Conservation (phyloP, 1,140 invertebrate genomes). For the Heterodera schachtii region DNA sequence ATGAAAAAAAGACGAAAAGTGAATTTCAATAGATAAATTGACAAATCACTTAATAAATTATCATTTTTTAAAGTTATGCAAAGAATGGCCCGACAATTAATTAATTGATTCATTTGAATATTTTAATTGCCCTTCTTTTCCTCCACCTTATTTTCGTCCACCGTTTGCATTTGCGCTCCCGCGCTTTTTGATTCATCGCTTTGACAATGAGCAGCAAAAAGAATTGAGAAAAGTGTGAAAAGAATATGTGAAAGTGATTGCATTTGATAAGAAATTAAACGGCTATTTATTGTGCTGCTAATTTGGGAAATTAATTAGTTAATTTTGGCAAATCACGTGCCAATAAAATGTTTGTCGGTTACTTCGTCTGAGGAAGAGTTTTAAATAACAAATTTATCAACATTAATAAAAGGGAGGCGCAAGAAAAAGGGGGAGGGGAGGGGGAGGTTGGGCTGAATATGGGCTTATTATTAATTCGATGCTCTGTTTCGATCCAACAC, state of each 20-base stretch:
- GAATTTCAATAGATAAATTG: not conserved
- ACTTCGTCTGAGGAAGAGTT: too few species aligned
- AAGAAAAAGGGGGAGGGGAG: too few species aligned
- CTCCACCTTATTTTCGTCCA: not conserved
- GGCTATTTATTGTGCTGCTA: too few species aligned
- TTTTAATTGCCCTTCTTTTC: not conserved
- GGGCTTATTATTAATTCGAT: too few species aligned
- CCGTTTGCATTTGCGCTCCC: not conserved
- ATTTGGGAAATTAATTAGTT: too few species aligned
- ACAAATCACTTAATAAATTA: not conserved
- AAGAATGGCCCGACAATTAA: too few species aligned
- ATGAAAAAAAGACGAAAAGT: not conserved
- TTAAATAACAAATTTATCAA: too few species aligned
- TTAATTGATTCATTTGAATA: not conserved
- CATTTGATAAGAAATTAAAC: not conserved
- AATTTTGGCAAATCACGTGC: too few species aligned
- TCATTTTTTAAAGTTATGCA: too few species aligned
- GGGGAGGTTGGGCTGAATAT: too few species aligned
- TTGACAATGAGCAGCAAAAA: not conserved
- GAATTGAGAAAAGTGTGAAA: not conserved
- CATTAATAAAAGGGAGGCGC: too few species aligned
- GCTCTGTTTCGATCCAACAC: not conserved
- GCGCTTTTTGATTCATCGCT: not conserved
- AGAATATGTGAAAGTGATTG: not conserved
- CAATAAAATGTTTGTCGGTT: too few species aligned